These are phyloP conservation scores for Morone saxatilis DNA, from an alignment of 2,113 vertebrate genomes.

Conservation along the genomic window DNA sequence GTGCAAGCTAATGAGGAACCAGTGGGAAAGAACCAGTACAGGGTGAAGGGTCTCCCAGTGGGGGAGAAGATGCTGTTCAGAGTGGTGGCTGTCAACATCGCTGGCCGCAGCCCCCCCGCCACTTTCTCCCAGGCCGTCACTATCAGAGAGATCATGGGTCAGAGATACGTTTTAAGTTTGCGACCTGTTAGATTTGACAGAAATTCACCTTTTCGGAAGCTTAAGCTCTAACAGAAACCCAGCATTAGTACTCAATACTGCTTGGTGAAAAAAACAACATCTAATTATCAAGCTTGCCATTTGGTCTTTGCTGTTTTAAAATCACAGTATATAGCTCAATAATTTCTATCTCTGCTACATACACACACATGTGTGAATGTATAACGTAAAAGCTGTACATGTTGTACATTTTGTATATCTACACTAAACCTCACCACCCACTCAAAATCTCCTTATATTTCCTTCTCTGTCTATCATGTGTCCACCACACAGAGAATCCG, in stretches of 20 bases:
- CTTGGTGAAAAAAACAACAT: no score
- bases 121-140: conserved; percentile 86
- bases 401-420: conserved; percentile 16
- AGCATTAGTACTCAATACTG: background rate
- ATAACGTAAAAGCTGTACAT: background rate
- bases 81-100: conserved; percentile 88
- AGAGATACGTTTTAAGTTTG: conserved; percentile 54
- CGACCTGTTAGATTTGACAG: background rate
- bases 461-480: background rate
- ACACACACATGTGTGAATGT: background rate
- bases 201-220: no score
- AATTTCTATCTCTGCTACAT: background rate
- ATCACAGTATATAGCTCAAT: background rate
- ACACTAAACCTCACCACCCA: background rate
- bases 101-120: conserved; percentile 87
- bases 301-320: background rate
- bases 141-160: conserved; percentile 90
- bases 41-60: conserved; percentile 87
- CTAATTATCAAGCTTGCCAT: background rate
- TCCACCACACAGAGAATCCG: conserved; percentile 86
- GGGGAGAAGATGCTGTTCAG: conserved; percentile 91
- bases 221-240: background rate
- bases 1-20: conserved; percentile 81
- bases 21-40: conserved; percentile 84
- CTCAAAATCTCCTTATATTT: background rate